Percentiles rank a stretch among this genome's conserved stretches.
These are phyloP conservation scores for Plemyria rubiginata DNA, from an alignment of 2,888 invertebrate species.

Conservation along the genomic window DNA sequence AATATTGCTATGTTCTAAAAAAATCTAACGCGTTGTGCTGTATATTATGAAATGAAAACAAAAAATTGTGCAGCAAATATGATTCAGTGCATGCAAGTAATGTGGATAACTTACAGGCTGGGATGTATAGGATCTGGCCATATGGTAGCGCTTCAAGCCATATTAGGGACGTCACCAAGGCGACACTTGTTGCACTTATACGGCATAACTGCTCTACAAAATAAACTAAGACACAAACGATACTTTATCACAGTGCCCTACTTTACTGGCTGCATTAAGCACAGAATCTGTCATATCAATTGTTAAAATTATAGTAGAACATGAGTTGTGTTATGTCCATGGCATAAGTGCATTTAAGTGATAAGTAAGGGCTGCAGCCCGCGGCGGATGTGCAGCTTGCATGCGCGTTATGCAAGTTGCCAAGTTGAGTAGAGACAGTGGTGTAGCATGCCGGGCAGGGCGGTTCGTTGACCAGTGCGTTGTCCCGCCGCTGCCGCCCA, in stretches of 20 bases:
- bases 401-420: slow-evolving; percentile 77
- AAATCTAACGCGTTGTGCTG: neutral
- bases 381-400: slow-evolving; percentile 41
- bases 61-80: slow-evolving; percentile 44
- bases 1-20: neutral
- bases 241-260: slow-evolving; percentile 63
- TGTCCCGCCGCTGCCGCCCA: slow-evolving; percentile 78
- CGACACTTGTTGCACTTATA: slow-evolving; percentile 84
- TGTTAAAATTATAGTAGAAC: slow-evolving; percentile 49
- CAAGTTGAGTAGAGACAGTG: slow-evolving; percentile 53
- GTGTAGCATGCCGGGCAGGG: slow-evolving; percentile 59
- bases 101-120: slow-evolving; percentile 54
- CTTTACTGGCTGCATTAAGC: slow-evolving; percentile 48
- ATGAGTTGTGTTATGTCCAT: slow-evolving; percentile 40
- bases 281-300: slow-evolving; percentile 46
- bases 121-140: slow-evolving; percentile 77
- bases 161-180: slow-evolving; percentile 81
- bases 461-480: slow-evolving; percentile 84
- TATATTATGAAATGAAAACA: neutral
- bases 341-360: slow-evolving; percentile 65
- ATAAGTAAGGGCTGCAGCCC: slow-evolving; percentile 53
- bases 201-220: slow-evolving; percentile 79
- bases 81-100: slow-evolving; percentile 56
- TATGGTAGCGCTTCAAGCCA: slow-evolving; percentile 78
- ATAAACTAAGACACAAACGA: slow-evolving; percentile 59